These are phyloP conservation scores for Phaenicophaeus curvirostris DNA, from an alignment of 2,797 vertebrate genomes.

Conservation along the genomic window DNA sequence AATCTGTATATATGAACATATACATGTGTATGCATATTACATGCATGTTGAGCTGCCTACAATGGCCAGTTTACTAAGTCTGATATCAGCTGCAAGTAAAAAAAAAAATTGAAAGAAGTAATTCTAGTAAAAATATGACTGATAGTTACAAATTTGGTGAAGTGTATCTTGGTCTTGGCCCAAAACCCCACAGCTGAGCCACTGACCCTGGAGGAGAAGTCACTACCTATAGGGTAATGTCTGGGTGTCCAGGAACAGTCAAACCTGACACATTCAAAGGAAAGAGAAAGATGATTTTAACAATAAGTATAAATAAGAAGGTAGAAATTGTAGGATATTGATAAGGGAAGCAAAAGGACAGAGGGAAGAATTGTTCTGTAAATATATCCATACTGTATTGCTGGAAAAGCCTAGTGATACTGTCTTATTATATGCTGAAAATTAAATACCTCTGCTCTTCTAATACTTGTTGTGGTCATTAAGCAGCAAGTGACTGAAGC, in stretches of 20 bases:
- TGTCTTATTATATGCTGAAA: background rate
- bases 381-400: background rate
- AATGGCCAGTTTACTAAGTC: background rate
- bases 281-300: background rate
- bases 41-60: background rate
- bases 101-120: background rate
- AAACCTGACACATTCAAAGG: background rate
- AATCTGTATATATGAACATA: background rate
- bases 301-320: background rate
- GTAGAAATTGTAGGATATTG: background rate
- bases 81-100: background rate
- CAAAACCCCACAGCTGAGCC: background rate
- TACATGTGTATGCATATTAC: rapidly evolving
- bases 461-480: constrained; percentile 26
- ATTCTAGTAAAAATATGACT: background rate
- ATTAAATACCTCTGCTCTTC: background rate
- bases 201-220: background rate
- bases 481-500: constrained; percentile 42
- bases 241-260: background rate
- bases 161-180: background rate
- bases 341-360: background rate
- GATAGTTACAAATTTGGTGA: background rate
- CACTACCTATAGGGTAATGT: background rate
- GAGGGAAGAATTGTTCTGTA: background rate
- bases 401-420: background rate